Conservation (phyloP, 2,113 vertebrate species). For the Clarias batrachus region DNA sequence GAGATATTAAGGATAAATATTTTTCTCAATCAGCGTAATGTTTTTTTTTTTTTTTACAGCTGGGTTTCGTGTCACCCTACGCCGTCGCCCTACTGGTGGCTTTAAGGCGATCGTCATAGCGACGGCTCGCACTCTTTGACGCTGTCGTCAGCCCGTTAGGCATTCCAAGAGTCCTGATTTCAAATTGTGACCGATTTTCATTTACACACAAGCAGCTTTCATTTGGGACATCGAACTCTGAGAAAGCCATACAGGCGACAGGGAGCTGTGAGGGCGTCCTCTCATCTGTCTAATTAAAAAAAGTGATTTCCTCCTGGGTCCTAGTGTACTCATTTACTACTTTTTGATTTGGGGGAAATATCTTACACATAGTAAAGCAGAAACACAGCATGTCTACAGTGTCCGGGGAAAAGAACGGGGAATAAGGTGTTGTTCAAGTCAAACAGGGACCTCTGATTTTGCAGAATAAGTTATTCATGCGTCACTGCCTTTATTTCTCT, state of each 20-base stretch:
- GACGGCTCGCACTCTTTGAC: not conserved
- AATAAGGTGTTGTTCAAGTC: not conserved
- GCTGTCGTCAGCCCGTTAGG: not conserved
- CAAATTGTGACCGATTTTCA: not conserved
- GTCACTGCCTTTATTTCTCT: no score
- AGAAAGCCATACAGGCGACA: not conserved
- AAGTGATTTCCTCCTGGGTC: conserved; percentile 22
- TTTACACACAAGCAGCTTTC: not conserved
- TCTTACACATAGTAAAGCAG: conserved; percentile 11
- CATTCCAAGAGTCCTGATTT: not conserved
- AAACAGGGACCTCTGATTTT: no score
- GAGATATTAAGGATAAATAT: not conserved
- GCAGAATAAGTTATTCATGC: no score
- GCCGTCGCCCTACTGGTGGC: not conserved
- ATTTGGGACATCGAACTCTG: not conserved
- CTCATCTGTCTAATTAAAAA: not conserved
- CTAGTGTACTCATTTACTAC: not conserved
- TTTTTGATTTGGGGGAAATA: conserved; percentile 6
- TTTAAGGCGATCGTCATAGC: not conserved
- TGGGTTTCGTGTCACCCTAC: not conserved
- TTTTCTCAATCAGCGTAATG: not conserved
- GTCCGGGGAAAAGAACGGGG: not conserved
- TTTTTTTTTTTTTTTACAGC: no score
- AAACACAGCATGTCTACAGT: not conserved
- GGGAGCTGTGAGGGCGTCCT: not conserved